Base-by-base conservation (phyloP, 2,888 invertebrate species). In the Liopterus haemorrhoidalis region DNA sequence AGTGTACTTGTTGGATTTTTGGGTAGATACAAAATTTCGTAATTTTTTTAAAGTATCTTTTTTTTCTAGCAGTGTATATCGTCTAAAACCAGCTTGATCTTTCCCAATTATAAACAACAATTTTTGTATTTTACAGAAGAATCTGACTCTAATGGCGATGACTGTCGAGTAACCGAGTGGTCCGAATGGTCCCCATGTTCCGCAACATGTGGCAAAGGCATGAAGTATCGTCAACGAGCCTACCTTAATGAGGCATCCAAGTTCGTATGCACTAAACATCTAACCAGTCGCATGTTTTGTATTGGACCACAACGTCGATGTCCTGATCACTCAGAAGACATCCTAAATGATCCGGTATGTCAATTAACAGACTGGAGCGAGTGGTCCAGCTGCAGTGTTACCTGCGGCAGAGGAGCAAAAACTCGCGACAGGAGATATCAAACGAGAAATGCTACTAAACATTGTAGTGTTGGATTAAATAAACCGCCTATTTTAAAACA, bases 341-440 rank as follows among this genome's bases (percentile, higher is more conserved):
- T 41, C 22, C 19, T 48, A 20, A 40, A 66, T n/a, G 70, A 71
- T 56, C 70, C 72, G 0, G 66, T 78, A 49, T 88, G 88, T 59
- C 82, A 80, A 0, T 69, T 87, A 41, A 79, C 84, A 0, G 70
- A 74, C 12, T 91, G 89, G 88, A 76, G 80, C 1, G 74, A 74
- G 22, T 90, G 87, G 87, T 83, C 85, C 0, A 74, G 80, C 18
- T 90, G 90, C 63, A 83, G 83, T 4, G 81, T 78, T 22, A 78
- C 76, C 1, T 85, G 85, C 59, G 83, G 83, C 2, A 70, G 69
- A 36, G 82, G 88, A 0, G 74, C 76, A n/a, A 79, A 83, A 49
- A 80, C 81, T 0, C 75, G 87, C 43, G 76, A 79, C 6, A 70
- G 90, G 0, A 75, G 77, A 54, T 87, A 82, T 65, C 64, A 77